Evolutionary conservation across 2,888 invertebrate genomes (phyloP).

Genomic region (Strigamia crassipes): DNA sequence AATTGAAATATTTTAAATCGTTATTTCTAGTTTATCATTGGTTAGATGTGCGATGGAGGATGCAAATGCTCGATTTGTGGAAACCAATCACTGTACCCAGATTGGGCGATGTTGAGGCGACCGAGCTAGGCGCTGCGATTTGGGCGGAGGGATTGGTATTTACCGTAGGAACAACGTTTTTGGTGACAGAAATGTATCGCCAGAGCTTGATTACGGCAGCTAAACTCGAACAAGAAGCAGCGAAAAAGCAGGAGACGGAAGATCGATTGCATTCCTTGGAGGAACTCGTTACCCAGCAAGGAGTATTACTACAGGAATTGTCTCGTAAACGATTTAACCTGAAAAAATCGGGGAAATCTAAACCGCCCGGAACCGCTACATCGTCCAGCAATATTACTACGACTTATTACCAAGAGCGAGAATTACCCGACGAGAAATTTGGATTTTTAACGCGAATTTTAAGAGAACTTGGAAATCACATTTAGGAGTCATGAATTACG

Average conservation of each 20-base stretch:
- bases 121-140: conserved; percentile 3
- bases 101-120: background rate
- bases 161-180: background rate
- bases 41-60: background rate
- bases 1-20: background rate
- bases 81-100: background rate
- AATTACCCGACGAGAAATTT: background rate
- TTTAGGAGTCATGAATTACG: background rate
- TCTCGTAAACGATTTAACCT: background rate
- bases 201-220: background rate
- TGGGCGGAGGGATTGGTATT: background rate
- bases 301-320: background rate
- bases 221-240: background rate
- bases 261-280: background rate
- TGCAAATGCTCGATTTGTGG: background rate
- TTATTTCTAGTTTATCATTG: conserved; percentile 20
- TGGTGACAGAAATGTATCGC: background rate
- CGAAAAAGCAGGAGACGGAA: background rate
- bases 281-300: background rate
- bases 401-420: background rate
- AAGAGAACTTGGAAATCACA: background rate
- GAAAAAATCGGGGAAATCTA: background rate
- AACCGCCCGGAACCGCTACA: background rate
- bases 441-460: background rate
- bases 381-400: background rate